These are phyloP conservation scores for Apis dorsata DNA, from an alignment of 1,140 invertebrate species.

Conservation along the genomic window DNA sequence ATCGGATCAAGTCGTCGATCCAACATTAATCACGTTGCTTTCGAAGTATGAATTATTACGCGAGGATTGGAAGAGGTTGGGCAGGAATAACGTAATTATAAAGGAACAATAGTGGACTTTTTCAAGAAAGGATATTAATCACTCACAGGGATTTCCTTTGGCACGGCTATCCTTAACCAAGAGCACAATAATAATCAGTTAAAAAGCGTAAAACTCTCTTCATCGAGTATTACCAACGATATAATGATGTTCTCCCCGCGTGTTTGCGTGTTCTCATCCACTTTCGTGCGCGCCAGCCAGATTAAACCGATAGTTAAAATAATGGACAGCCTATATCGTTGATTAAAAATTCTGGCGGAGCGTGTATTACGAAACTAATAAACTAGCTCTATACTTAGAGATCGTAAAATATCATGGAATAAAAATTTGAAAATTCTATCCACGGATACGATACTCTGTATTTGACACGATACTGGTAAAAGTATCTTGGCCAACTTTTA, in stretches of 20 bases:
- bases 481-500: too few species aligned
- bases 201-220: neutral
- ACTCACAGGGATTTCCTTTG: neutral
- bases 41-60: neutral
- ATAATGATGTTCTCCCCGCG: neutral
- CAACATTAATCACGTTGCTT: neutral
- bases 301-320: neutral
- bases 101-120: neutral
- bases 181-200: neutral
- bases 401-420: neutral
- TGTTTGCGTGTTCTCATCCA: slow-evolving; percentile 2
- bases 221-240: neutral
- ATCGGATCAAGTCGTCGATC: neutral
- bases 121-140: neutral
- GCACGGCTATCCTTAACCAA: neutral
- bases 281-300: neutral
- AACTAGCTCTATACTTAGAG: too few species aligned
- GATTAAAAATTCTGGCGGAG: neutral
- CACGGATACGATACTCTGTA: too few species aligned
- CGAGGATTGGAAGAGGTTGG: neutral
- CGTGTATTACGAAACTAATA: neutral
- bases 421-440: neutral
- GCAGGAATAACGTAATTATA: neutral
- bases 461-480: too few species aligned
- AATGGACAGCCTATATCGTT: neutral